Base-by-base conservation (phyloP, 2,888 invertebrate species). In the Spilosoma lubricipeda region DNA sequence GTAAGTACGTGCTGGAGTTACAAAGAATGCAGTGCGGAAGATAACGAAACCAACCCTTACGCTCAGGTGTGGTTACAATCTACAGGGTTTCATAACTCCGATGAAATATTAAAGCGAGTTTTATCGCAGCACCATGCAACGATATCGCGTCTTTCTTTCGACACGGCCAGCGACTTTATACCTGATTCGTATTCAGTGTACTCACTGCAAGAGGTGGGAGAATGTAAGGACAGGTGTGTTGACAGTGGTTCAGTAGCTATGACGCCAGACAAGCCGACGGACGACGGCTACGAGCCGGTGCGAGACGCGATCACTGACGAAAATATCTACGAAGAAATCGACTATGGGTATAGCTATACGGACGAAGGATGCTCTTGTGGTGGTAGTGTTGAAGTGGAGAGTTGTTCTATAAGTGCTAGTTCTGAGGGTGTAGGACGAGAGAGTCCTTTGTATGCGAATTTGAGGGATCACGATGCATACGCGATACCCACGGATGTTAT, bases 1-100 rank as follows among this genome's bases (percentile, higher is more conserved):
- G 94, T 90, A 72, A 95, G 94, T 87, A 95, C 95, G 48, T 93
- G 94, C 76, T 95, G 95, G 95, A 95, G 95, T 75, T 95, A 95
- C 88, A 93, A 94, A 82, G 95, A 94, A 78, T 94, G 95, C 79
- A 92, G 88, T 72, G 87, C 88, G 7, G 93, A 93, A 70, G 88
- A 89, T 18, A 92, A 91, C 59, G 91, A 92, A 39, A 78, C 81
- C 1, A 90, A 91, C 81, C 90, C 92, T 42, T 96, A 96, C 88
- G 93, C 94, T 7, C 92, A 88, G 2, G 90, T 96, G 42, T 96
- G 96, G 96, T 88, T 91, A 0, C 95, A 95, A 70, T 94, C 94
- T 15, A 92, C 90, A 73, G 96, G 96, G n/a, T 95, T 90, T 87
- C 94, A 93, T 88, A 93, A 94, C 80, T 94, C 93, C 5, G 95